Base-by-base conservation (phyloP, 2,113 vertebrate genomes). In the Chaetops frenatus region DNA sequence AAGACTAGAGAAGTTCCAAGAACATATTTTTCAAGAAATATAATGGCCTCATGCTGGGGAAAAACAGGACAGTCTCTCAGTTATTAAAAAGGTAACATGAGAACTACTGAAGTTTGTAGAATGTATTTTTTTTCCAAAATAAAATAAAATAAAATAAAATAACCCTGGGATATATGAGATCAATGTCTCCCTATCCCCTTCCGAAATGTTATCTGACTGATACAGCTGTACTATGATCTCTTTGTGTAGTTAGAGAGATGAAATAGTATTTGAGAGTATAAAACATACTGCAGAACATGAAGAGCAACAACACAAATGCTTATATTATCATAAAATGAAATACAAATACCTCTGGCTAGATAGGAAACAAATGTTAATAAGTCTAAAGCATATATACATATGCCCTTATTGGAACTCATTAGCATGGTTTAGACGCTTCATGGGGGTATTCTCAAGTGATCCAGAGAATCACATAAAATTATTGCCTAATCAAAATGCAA, bases 401-500 rank as follows among this genome's bases (percentile, higher is more conserved):
- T 76, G 62, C 61, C 71, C 81, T 97, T 94, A 89, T 73, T 86
- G 33, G 38, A 33, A 71, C 76, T 96, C 71, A 87, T 94, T 72
- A 71, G 12, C 58, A 79, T 92, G 38, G 66, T 84, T 91, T 94
- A 81, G 47, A 74, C 88, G 33, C 95, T 97, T 84, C 74, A 61
- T 89, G 72, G 67, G 76, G 1, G 2, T 92, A 90, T 96, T 91
- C 88, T 96, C 72, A 96, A 97, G 96, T 96, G 96, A 97, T 96
- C 73, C 91, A 96, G 83, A 97, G 88, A 96, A 92, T 93, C 72
- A 90, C 69, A 88, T 25, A 94, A 72, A 96, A 95, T 73, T 94
- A 95, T 92, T 78, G 92, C 86, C 76, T 97, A 94, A 97, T 97
- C 66, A 97, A 97, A 95, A 95, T 97, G 78, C 53, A 97, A 96